phyloP scores from a whole-genome alignment of 2,797 vertebrate genomes.

The Numenius phaeopus region DNA sequence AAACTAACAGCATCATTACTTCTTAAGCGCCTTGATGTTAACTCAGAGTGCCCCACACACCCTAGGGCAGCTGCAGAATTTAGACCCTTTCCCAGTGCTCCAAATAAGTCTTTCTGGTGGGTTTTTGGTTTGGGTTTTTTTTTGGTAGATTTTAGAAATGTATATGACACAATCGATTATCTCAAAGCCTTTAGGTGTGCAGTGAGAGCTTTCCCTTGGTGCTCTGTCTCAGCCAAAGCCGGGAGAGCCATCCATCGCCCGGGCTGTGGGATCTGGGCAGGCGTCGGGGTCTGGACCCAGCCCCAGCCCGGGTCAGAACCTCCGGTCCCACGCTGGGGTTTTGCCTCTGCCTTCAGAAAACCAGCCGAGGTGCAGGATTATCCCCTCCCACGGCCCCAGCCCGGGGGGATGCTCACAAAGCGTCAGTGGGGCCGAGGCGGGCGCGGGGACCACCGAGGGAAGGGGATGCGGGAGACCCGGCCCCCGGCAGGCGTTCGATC shows the following conservation, averaged over 20 bases:
- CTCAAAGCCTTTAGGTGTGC: neutral
- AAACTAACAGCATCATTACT: constrained; percentile 17
- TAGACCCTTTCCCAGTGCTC: constrained; percentile 18
- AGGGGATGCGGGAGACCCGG: neutral
- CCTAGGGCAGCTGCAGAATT: constrained; percentile 20
- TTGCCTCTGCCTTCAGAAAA: neutral
- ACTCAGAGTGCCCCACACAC: neutral
- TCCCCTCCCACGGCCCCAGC: neutral
- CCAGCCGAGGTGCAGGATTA: neutral
- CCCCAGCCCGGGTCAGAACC: neutral
- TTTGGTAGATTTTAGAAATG: neutral
- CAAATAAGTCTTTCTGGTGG: neutral
- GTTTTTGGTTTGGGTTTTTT: neutral
- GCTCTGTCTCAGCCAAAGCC: neutral
- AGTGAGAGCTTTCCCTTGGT: neutral
- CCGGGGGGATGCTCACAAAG: neutral
- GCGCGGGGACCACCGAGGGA: rapidly evolving
- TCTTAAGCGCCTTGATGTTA: constrained; percentile 33
- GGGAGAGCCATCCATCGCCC: neutral
- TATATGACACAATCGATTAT: neutral
- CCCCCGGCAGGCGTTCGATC: neutral
- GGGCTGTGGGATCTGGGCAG: neutral
- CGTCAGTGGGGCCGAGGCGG: neutral
- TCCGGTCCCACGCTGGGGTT: neutral
- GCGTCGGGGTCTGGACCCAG: neutral